These are phyloP conservation scores for Rhopalosiphum nymphaeae DNA, from an alignment of 2,888 invertebrate species.

Conservation along the genomic window DNA sequence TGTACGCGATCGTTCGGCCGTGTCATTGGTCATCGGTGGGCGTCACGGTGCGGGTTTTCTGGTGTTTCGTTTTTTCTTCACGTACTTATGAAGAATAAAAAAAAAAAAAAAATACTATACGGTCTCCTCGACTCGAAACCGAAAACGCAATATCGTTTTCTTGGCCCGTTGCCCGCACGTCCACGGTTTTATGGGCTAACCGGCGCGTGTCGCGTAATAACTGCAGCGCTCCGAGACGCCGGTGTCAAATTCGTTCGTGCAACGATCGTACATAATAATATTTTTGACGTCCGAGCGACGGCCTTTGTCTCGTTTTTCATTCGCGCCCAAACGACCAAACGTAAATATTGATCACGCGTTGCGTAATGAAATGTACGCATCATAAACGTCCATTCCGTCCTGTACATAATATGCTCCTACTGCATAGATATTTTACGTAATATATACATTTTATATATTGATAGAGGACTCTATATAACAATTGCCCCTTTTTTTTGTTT, in stretches of 20 bases:
- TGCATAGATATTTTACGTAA: too few species aligned
- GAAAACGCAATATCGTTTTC: slow-evolving; percentile 42
- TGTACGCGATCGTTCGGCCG: neutral
- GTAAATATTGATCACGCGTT: neutral
- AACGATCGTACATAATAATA: neutral
- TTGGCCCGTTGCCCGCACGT: slow-evolving; percentile 35
- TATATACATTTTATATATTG: too few species aligned
- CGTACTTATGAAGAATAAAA: neutral
- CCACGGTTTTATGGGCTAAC: slow-evolving; percentile 26
- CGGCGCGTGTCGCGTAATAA: neutral
- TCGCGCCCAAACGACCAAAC: neutral
- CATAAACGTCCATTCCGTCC: neutral
- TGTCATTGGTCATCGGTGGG: neutral
- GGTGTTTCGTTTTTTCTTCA: neutral
- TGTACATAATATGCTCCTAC: neutral
- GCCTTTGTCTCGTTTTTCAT: neutral
- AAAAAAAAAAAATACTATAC: neutral
- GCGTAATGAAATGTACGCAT: neutral
- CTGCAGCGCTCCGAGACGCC: neutral
- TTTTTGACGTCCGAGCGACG: neutral
- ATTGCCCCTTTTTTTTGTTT: neutral
- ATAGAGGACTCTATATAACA: too few species aligned
- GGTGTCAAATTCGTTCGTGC: slow-evolving; percentile 30
- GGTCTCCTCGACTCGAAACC: neutral
- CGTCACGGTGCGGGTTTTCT: neutral